Conservation (phyloP, 2,888 invertebrate species). For the Diabrotica balteata region DNA sequence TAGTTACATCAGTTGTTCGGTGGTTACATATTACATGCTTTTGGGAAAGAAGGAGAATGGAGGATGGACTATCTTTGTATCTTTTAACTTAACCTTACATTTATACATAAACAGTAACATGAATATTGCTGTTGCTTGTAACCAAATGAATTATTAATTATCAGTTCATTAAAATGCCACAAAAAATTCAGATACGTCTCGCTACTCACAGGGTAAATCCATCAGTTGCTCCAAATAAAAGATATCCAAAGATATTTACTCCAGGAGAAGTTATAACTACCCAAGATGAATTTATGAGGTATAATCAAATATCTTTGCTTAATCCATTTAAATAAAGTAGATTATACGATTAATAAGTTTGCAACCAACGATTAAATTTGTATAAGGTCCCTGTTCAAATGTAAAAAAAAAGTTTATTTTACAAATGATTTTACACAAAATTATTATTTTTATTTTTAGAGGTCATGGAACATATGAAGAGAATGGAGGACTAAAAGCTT, state of each 20-base stretch:
- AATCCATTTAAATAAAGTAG: conserved; percentile 1
- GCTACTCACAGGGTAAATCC: conserved; percentile 72
- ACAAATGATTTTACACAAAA: too few relatives aligned
- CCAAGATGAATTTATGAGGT: conserved; percentile 87
- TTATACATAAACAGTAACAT: too few relatives aligned
- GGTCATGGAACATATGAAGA: conserved; percentile 96
- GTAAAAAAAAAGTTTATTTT: too few relatives aligned
- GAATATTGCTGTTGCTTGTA: too few relatives aligned
- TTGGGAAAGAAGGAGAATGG: too few relatives aligned
- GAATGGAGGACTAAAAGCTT: conserved; percentile 83
- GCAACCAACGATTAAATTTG: too few relatives aligned
- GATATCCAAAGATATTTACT: conserved; percentile 75
- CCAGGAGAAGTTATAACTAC: conserved; percentile 89
- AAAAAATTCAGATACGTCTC: conserved; percentile 67
- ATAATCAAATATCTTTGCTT: not conserved
- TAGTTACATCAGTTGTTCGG: too few relatives aligned
- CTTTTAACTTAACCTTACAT: too few relatives aligned
- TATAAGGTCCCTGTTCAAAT: too few relatives aligned
- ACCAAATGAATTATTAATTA: too few relatives aligned
- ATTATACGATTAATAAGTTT: conserved; percentile 14
- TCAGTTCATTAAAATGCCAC: conserved; percentile 39
- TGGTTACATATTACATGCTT: too few relatives aligned
- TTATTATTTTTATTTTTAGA: conserved; percentile 61
- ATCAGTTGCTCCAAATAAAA: conserved; percentile 64
- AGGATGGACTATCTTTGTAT: too few relatives aligned